Evolutionary conservation across 2,888 invertebrate species (phyloP).

Genomic region (Netelia fuscicornis): DNA sequence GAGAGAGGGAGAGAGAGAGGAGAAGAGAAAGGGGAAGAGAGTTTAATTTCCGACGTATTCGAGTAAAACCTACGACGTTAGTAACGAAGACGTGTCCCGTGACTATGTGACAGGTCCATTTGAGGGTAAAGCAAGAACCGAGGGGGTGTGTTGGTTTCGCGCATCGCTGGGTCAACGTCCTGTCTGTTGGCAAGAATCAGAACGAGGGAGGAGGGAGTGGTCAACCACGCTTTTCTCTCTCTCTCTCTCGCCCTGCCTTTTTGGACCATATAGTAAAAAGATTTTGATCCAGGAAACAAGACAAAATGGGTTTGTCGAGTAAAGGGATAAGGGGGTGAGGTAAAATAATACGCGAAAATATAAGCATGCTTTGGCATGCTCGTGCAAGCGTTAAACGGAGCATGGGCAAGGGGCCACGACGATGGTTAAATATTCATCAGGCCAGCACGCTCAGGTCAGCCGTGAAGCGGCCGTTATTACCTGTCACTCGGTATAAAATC

Average conservation of each 20-base stretch:
- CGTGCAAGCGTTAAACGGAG: constrained; percentile 57
- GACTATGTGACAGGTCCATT: constrained; percentile 45
- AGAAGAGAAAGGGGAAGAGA: not conserved
- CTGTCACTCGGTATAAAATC: constrained; percentile 83
- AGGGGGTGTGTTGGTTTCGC: not conserved
- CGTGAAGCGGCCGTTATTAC: constrained; percentile 80
- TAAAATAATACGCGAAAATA: constrained; percentile 48
- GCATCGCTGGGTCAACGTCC: not conserved
- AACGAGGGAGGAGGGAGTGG: not conserved
- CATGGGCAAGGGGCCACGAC: constrained; percentile 47
- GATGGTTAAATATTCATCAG: constrained; percentile 76
- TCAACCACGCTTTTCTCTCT: not conserved
- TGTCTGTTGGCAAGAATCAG: constrained; percentile 1
- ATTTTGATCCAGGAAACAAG: constrained; percentile 29
- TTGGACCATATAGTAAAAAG: constrained; percentile 11
- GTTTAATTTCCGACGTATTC: constrained; percentile 31
- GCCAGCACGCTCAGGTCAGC: constrained; percentile 70
- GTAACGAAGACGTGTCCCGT: not conserved
- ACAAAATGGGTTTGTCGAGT: constrained; percentile 6
- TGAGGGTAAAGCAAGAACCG: not conserved
- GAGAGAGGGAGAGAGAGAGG: constrained; percentile 12
- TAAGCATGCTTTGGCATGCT: constrained; percentile 16
- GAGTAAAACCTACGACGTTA: constrained; percentile 22
- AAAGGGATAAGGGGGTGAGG: not conserved
- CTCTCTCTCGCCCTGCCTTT: not conserved